Percentiles rank a stretch among this genome's conserved stretches.
These are phyloP conservation scores for Lates japonicus DNA, from an alignment of 2,797 vertebrate species.

Conservation along the genomic window DNA sequence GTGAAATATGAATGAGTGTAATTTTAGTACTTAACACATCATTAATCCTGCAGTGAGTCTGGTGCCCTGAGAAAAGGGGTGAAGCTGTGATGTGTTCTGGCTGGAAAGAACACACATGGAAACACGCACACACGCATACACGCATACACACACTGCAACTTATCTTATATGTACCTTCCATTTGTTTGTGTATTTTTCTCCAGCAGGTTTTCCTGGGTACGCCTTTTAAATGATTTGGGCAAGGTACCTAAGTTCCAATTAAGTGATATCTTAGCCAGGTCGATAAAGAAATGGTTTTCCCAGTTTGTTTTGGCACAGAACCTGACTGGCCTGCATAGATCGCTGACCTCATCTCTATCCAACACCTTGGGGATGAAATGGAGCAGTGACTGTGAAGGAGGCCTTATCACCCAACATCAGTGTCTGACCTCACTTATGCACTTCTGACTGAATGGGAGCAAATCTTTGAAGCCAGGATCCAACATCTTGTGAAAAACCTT, in stretches of 20 bases:
- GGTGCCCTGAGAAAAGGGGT: conserved; percentile 56
- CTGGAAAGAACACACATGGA: conserved; percentile 30
- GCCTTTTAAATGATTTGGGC: neutral
- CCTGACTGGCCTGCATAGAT: neutral
- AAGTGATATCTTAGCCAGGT: conserved; percentile 4
- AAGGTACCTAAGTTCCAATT: neutral
- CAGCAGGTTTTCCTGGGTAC: neutral
- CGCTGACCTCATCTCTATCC: neutral
- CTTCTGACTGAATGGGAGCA: conserved; percentile 17
- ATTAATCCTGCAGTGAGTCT: conserved; percentile 75
- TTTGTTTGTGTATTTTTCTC: conserved; percentile 1
- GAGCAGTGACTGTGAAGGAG: neutral
- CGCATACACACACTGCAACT: conserved; percentile 3
- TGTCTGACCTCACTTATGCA: neutral
- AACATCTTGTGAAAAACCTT: conserved; percentile 1
- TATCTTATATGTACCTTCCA: neutral
- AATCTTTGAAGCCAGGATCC: neutral
- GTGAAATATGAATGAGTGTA: conserved; percentile 74
- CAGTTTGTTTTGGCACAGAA: neutral
- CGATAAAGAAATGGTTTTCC: neutral
- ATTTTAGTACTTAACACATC: conserved; percentile 75
- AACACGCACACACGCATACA: conserved; percentile 6
- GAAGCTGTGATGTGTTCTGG: conserved; percentile 58
- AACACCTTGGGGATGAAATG: conserved; percentile 7
- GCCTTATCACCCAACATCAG: neutral